A percentile compares a stretch with the other conserved stretches of the same genome.
Evolutionary conservation across 2,888 invertebrate species (phyloP).

Genomic region (Hemithea aestivaria): DNA sequence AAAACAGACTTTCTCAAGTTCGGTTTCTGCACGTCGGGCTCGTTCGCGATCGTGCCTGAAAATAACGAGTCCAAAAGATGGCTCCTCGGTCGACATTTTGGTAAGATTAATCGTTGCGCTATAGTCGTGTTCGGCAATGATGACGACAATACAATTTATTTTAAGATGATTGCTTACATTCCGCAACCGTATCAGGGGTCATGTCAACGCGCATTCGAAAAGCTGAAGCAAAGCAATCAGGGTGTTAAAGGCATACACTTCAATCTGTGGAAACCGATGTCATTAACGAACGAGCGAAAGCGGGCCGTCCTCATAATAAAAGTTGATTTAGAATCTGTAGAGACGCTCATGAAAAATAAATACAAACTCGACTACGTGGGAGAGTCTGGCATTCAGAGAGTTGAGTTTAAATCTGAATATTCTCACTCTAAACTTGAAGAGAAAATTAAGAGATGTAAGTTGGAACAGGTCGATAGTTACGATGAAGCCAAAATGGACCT

Average conservation of each 20-base stretch:
- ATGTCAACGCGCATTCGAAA: conserved; percentile 35
- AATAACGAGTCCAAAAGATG: conserved; percentile 55
- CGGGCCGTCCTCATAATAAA: conserved; percentile 35
- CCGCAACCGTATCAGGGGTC: conserved; percentile 27
- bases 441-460: conserved; percentile 42
- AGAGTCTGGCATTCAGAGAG: conserved; percentile 24
- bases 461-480: conserved; percentile 53
- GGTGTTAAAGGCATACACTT: conserved; percentile 59
- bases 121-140: conserved; percentile 48
- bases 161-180: conserved; percentile 41
- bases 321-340: conserved; percentile 58
- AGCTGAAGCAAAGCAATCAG: conserved; percentile 49
- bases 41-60: conserved; percentile 55
- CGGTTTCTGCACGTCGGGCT: conserved; percentile 53
- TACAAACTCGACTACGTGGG: conserved; percentile 51
- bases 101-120: conserved; percentile 40
- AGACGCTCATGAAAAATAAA: conserved; percentile 43
- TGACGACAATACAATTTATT: conserved; percentile 38
- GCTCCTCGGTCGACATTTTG: conserved; percentile 48
- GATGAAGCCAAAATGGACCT: conserved; percentile 66
- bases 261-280: conserved; percentile 47
- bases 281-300: conserved; percentile 11
- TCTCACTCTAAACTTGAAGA: conserved; percentile 38
- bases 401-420: conserved; percentile 37
- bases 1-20: conserved; percentile 58